Evolutionary conservation across 2,888 invertebrate species (phyloP).

Genomic region (Athalia circularis): DNA sequence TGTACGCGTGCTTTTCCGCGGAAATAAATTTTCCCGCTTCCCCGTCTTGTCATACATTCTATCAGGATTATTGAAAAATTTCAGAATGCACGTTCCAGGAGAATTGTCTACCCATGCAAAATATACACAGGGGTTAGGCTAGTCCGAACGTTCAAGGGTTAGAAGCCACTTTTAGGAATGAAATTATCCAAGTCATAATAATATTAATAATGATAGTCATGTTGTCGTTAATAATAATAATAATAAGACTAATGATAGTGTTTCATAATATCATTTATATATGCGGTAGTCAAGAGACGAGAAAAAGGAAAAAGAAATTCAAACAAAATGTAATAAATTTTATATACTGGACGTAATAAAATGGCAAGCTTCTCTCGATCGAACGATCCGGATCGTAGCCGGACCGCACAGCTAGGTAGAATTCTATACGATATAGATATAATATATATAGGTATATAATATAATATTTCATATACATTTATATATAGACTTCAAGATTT

Average conservation of each 20-base stretch:
- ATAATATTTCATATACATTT: slow-evolving; percentile 55
- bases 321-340: neutral
- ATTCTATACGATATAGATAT: slow-evolving; percentile 30
- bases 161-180: slow-evolving; percentile 38
- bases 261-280: slow-evolving; percentile 47
- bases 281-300: neutral
- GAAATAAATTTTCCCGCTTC: no score
- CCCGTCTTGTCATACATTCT: no score
- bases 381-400: slow-evolving; percentile 58
- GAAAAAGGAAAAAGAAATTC: slow-evolving; percentile 9
- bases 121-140: slow-evolving; percentile 46
- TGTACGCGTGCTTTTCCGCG: neutral
- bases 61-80: no score
- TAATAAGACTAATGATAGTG: slow-evolving; percentile 38
- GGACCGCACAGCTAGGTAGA: slow-evolving; percentile 45
- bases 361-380: slow-evolving; percentile 59
- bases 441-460: slow-evolving; percentile 38
- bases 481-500: slow-evolving; percentile 51
- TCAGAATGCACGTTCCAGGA: neutral
- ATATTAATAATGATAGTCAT: neutral
- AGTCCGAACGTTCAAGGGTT: slow-evolving; percentile 47
- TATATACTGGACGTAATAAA: slow-evolving; percentile 34
- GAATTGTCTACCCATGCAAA: slow-evolving; percentile 42
- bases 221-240: slow-evolving; percentile 49
- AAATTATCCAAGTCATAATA: slow-evolving; percentile 1